A percentile compares a stretch with the other conserved stretches of the same genome.
These are phyloP conservation scores for Dipus sagitta DNA, from an alignment of 2,797 vertebrate genomes.

Conservation along the genomic window DNA sequence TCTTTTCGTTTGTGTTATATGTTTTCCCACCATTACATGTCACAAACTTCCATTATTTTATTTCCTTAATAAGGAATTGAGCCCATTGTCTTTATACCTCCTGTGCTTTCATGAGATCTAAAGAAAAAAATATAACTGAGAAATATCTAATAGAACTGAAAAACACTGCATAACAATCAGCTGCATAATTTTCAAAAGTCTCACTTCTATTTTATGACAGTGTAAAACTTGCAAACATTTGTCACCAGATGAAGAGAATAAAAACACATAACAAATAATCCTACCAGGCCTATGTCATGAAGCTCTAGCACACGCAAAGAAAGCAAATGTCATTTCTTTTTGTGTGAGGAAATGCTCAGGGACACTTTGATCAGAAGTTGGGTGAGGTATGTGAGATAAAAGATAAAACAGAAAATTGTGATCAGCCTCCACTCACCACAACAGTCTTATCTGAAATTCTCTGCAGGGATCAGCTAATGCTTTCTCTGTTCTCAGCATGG, in stretches of 20 bases:
- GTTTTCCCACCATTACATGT: neutral
- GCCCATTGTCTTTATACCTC: neutral
- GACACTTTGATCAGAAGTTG: constrained; percentile 47
- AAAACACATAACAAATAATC: constrained; percentile 44
- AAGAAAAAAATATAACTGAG: constrained; percentile 3
- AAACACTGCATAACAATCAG: constrained; percentile 10
- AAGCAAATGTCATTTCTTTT: constrained; percentile 48
- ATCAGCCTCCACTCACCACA: neutral
- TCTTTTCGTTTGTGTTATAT: neutral
- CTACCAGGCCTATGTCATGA: neutral
- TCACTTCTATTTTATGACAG: constrained; percentile 53
- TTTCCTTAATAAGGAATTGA: neutral
- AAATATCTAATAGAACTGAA: constrained; percentile 27
- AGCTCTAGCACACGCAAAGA: constrained; percentile 37
- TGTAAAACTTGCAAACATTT: constrained; percentile 45
- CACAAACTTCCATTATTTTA: neutral
- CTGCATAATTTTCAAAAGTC: constrained; percentile 27
- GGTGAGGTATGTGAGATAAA: constrained; percentile 48
- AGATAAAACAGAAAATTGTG: constrained; percentile 46
- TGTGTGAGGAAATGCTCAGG: constrained; percentile 40
- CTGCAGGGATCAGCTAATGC: constrained; percentile 1
- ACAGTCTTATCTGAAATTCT: constrained; percentile 27
- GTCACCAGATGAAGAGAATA: neutral
- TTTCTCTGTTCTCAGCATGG: constrained; percentile 57
- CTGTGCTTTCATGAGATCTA: neutral